Conservation (phyloP, 1,140 invertebrate species). For the Aphelenchoides fujianensis region DNA sequence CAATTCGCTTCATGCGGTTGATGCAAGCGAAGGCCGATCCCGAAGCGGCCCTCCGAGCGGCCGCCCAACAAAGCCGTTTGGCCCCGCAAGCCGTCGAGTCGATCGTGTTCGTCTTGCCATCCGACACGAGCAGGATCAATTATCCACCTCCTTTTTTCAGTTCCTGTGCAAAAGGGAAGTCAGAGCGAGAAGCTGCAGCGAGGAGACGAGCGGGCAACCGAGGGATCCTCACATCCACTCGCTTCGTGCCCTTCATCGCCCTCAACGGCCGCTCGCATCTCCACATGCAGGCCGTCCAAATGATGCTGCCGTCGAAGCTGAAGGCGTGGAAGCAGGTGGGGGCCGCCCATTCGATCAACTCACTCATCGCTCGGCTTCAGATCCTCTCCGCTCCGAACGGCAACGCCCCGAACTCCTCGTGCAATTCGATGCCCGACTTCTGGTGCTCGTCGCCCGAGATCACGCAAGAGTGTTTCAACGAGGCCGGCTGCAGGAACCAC, state of each 20-base stretch:
- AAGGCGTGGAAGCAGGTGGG: slow-evolving; percentile 26
- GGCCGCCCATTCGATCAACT: too few relatives aligned
- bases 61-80: slow-evolving; percentile 12
- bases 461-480: slow-evolving; percentile 23
- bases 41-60: slow-evolving; percentile 17
- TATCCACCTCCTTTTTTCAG: slow-evolving; percentile 21
- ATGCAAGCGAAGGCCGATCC: slow-evolving; percentile 37
- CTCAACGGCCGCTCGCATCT: slow-evolving; percentile 33
- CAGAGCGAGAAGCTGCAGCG: too few relatives aligned
- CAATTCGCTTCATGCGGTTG: slow-evolving; percentile 33
- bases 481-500: slow-evolving; percentile 21
- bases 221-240: slow-evolving; percentile 27
- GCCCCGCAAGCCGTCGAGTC: background rate
- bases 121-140: background rate
- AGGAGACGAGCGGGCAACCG: slow-evolving; percentile 27
- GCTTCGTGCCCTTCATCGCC: slow-evolving; percentile 38
- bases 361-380: background rate
- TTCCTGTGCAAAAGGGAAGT: slow-evolving; percentile 16
- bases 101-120: slow-evolving; percentile 18
- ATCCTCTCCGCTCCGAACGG: background rate
- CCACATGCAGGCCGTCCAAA: slow-evolving; percentile 33
- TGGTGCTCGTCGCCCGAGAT: slow-evolving; percentile 33
- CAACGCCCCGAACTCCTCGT: slow-evolving; percentile 7
- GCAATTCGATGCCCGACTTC: slow-evolving; percentile 26
- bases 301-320: slow-evolving; percentile 32